A percentile compares a stretch with the other conserved stretches of the same genome.
These are phyloP conservation scores for Aleiodes leptofemur DNA, from an alignment of 2,888 invertebrate genomes.

Conservation along the genomic window DNA sequence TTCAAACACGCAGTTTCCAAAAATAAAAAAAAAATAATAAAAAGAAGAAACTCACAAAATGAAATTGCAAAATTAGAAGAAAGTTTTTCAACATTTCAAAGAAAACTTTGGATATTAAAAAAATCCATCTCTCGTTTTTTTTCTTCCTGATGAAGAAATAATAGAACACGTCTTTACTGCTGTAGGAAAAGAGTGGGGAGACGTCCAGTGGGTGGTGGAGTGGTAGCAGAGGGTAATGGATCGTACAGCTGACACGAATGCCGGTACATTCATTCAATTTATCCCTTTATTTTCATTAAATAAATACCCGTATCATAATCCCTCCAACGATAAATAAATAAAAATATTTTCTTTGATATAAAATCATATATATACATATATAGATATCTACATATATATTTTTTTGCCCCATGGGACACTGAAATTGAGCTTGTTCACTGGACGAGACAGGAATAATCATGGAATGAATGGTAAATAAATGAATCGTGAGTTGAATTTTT, in stretches of 20 bases:
- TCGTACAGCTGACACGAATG: slow-evolving; percentile 51
- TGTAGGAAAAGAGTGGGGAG: slow-evolving; percentile 18
- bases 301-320: slow-evolving; percentile 30
- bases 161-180: slow-evolving; percentile 15
- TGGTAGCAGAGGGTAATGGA: slow-evolving; percentile 41
- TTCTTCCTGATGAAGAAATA: slow-evolving; percentile 32
- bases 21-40: neutral
- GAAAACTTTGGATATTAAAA: slow-evolving; percentile 26
- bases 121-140: slow-evolving; percentile 18
- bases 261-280: slow-evolving; percentile 38
- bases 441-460: no score
- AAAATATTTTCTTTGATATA: neutral
- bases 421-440: neutral
- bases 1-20: slow-evolving; percentile 12
- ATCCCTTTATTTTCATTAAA: slow-evolving; percentile 42
- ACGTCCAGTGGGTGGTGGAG: slow-evolving; percentile 30
- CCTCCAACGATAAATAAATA: slow-evolving; percentile 13
- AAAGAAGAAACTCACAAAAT: neutral
- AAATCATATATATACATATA: no score
- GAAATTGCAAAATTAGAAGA: slow-evolving; percentile 19
- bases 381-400: no score
- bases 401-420: neutral
- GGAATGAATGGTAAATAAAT: neutral
- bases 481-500: no score
- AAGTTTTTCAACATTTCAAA: slow-evolving; percentile 29